A percentile compares a stretch with the other conserved stretches of the same genome.
phyloP scores from a whole-genome alignment of 92 coral and sea anemone species.

The Montipora capitata region DNA sequence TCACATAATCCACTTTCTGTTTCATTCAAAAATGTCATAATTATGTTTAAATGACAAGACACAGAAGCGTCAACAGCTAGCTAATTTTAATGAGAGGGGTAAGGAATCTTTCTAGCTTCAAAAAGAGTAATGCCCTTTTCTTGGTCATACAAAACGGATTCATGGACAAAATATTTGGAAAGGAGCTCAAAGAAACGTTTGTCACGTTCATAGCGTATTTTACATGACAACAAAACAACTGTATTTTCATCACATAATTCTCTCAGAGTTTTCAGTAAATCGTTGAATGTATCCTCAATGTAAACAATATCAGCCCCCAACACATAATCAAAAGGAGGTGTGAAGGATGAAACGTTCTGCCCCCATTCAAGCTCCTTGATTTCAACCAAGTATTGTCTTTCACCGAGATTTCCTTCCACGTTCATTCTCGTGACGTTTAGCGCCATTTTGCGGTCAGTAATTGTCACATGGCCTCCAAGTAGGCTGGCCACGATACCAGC shows the following conservation, averaged over 20 bases:
- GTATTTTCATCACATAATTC: conserved; percentile 86
- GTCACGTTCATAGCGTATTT: conserved; percentile 95
- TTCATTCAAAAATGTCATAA: too few relatives aligned
- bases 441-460: conserved; percentile 93
- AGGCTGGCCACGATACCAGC: conserved; percentile 94
- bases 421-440: conserved; percentile 82
- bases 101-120: conserved; percentile 72
- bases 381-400: conserved; percentile 22
- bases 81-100: neutral
- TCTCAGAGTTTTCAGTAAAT: conserved; percentile 79
- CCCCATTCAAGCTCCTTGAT: conserved; percentile 95
- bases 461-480: conserved; percentile 88
- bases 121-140: conserved; percentile 80
- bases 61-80: neutral
- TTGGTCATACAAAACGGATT: conserved; percentile 77
- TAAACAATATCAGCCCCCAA: conserved; percentile 98
- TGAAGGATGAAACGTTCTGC: conserved; percentile 78
- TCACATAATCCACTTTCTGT: too few relatives aligned
- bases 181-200: conserved; percentile 85
- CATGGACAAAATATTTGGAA: conserved; percentile 60
- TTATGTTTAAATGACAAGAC: too few relatives aligned
- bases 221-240: conserved; percentile 85
- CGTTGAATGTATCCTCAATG: conserved; percentile 90
- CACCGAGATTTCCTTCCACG: conserved; percentile 79
- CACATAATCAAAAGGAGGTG: conserved; percentile 86